Evolutionary conservation across 37 sponge, comb jelly and placozoan genomes (phyloP).

Genomic region (Amphimedon queenslandica): DNA sequence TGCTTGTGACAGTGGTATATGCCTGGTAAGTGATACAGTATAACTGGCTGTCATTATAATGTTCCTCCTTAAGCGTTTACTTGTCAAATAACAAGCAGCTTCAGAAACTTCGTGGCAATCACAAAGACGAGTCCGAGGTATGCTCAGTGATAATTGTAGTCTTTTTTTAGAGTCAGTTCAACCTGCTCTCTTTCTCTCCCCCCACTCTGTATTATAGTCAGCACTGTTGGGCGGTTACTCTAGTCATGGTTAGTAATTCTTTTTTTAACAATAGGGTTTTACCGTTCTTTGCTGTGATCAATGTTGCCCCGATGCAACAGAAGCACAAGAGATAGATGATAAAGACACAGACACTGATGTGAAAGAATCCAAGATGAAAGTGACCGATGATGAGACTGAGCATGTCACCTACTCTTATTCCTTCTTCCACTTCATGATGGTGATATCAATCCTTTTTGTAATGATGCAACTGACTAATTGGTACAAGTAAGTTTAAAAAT

Average conservation of each 20-base stretch:
- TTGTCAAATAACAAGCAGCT: conserved; percentile 40
- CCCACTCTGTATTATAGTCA: neutral
- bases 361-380: conserved; percentile 28
- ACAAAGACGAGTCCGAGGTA: conserved; percentile 65
- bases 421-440: conserved; percentile 96
- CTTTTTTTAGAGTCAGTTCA: neutral
- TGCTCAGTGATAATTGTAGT: neutral
- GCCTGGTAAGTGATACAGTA: conserved; percentile 43
- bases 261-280: conserved; percentile 8
- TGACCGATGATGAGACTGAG: conserved; percentile 82
- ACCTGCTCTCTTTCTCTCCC: neutral
- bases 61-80: conserved; percentile 27
- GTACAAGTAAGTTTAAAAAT: conserved; percentile 75
- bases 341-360: conserved; percentile 52
- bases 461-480: conserved; percentile 99
- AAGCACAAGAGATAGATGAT: conserved; percentile 7
- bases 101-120: conserved; percentile 57
- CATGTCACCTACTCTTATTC: conserved; percentile 95
- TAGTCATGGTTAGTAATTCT: conserved; percentile 9
- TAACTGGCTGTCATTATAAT: neutral
- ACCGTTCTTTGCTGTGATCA: conserved; percentile 56
- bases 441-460: conserved; percentile 82
- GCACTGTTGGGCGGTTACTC: neutral
- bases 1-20: conserved; percentile 72
- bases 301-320: conserved; percentile 15